These are phyloP conservation scores for Agelastica alni DNA, from an alignment of 2,888 invertebrate genomes.

Conservation along the genomic window DNA sequence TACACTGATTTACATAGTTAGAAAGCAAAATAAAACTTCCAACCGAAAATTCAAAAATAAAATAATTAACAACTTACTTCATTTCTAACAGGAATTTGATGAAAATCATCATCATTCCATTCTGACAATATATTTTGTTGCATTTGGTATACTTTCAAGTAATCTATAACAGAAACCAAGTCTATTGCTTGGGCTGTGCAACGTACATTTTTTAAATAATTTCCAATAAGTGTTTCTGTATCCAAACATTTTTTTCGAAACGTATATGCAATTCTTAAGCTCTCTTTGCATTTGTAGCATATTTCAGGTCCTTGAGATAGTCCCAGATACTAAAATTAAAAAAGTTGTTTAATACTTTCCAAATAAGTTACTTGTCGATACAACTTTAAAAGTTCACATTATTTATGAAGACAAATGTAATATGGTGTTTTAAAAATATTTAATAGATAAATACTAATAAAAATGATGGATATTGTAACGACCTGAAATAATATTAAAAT, in stretches of 20 bases:
- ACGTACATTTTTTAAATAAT: conserved; percentile 24
- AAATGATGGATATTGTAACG: no score
- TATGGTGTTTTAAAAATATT: no score
- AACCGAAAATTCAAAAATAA: no score
- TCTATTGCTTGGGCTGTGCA: conserved; percentile 21
- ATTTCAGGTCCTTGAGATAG: conserved; percentile 32
- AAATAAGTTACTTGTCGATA: conserved; percentile 3
- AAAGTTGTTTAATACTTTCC: background rate
- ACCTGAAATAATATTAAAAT: background rate
- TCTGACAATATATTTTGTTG: conserved; percentile 15
- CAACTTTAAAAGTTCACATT: background rate
- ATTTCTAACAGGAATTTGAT: no score
- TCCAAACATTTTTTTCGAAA: conserved; percentile 35
- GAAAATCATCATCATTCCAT: conserved; percentile 24
- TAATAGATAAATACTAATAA: no score
- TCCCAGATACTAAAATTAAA: conserved; percentile 32
- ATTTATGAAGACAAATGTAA: no score
- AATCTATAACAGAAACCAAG: conserved; percentile 21
- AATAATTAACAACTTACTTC: no score
- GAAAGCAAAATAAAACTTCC: no score
- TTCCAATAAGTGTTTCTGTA: conserved; percentile 33
- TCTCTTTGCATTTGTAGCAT: conserved; percentile 29
- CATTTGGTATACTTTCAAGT: conserved; percentile 1
- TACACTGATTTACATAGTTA: no score
- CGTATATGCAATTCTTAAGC: conserved; percentile 24